Evolutionary conservation across 2,888 invertebrate species (phyloP), one percentile per base, ranked within the genome.

Genomic region (Heterodera filipjevi): DNA sequence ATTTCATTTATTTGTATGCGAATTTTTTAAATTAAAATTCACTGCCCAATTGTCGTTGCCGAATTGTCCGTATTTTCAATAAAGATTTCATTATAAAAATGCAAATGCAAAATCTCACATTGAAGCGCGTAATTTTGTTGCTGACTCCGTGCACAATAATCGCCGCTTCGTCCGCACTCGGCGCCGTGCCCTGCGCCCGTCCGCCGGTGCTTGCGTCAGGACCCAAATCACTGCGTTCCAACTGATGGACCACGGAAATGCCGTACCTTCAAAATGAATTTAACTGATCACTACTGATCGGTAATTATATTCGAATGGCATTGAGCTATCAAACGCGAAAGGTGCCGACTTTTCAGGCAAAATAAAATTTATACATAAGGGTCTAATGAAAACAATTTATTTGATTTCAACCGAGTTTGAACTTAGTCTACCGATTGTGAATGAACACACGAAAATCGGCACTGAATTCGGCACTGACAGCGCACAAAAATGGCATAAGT

Each of bases 61-160:
- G n/a, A n/a, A n/a, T n/a, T n/a, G n/a, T n/a, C n/a, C n/a, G n/a
- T n/a, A n/a, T n/a, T n/a, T n/a, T n/a, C n/a, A n/a, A 3, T n/a
- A 77, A 2, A 76, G 27, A 39, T 10, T 70, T 2, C 10, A 35
- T 19, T 33, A 75, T 53, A 19, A 12, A n/a, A n/a, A n/a, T n/a
- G n/a, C 64, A 35, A 59, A 59, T 66, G 44, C 39, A 33, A 22
- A 73, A n/a, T 27, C 0, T 78, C 59, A 86, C 86, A 46, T 82
- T 76, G 71, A 86, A 86, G 71, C 86, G 39, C 3, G 85, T 82
- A 5, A 87, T 83, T 79, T 86, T 87, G 76, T 88, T 88, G 2
- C 87, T 88, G 19, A 88, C 87, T 79, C 88, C 88, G 80, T 88
- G 88, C 27, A 88, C 86, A 35, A 88, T 81, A 53, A 88, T 86